Conservation (phyloP, 2,888 invertebrate genomes). For the Acleris emargana region DNA sequence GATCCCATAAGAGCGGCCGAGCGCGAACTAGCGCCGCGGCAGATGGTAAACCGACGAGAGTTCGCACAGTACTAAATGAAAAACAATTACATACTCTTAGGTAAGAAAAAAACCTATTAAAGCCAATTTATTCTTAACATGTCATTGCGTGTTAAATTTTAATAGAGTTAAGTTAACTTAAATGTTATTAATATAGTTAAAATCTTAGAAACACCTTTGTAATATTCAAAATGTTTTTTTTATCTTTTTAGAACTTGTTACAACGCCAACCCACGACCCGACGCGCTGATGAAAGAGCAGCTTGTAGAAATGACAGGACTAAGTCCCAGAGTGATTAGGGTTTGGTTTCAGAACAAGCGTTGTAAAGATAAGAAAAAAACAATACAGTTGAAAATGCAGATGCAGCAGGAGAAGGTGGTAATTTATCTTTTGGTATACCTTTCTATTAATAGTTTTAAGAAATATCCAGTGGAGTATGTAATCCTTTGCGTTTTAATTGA, state of each 20-base stretch:
- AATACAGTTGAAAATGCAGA: slow-evolving; percentile 97
- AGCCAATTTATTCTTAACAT: neutral
- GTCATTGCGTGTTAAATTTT: neutral
- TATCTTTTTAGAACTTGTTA: slow-evolving; percentile 91
- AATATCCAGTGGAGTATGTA: no score
- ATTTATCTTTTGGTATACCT: slow-evolving; percentile 43
- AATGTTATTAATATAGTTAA: no score
- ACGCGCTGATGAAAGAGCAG: slow-evolving; percentile 99
- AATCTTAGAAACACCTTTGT: no score
- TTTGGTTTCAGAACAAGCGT: slow-evolving; percentile 99
- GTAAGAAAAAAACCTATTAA: slow-evolving; percentile 48
- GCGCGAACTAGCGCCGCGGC: slow-evolving; percentile 84
- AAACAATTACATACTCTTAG: slow-evolving; percentile 98
- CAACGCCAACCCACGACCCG: slow-evolving; percentile 98
- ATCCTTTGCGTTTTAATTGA: no score
- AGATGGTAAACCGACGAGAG: slow-evolving; percentile 98
- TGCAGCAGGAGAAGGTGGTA: slow-evolving; percentile 98
- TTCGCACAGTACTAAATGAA: slow-evolving; percentile 99
- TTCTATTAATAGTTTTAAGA: slow-evolving; percentile 21
- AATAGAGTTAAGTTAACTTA: no score
- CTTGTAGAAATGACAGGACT: slow-evolving; percentile 99
- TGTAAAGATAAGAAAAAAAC: slow-evolving; percentile 99
- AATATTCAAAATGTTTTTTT: neutral
- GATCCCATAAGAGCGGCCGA: slow-evolving; percentile 92
- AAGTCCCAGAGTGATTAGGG: slow-evolving; percentile 98